Conservation (phyloP, 1,140 invertebrate genomes). For the Schlechtendalia chinensis region DNA sequence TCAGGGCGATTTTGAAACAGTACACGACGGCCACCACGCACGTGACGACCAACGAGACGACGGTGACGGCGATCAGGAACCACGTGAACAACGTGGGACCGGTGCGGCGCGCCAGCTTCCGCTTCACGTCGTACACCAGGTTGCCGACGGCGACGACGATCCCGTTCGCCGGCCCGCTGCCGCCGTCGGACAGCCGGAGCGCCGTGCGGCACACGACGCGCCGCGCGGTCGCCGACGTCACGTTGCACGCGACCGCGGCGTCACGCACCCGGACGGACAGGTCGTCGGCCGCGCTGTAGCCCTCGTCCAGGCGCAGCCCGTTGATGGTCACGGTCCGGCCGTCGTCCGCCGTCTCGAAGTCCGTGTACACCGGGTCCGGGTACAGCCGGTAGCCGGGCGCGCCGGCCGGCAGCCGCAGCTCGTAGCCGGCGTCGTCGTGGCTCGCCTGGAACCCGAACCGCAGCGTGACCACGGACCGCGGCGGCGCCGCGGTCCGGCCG, state of each 20-base stretch:
- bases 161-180: neutral
- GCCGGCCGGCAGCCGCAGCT: neutral
- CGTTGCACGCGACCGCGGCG: neutral
- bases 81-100: neutral
- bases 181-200: neutral
- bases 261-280: neutral
- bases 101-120: neutral
- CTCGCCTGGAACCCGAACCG: constrained; percentile 1
- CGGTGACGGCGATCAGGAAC: neutral
- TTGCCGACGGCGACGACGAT: constrained; percentile 11
- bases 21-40: constrained; percentile 3
- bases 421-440: neutral
- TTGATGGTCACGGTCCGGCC: neutral
- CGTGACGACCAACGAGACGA: constrained; percentile 7
- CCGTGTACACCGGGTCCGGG: neutral
- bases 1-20: constrained; percentile 7
- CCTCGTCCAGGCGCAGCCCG: neutral
- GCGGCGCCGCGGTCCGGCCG: neutral
- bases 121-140: constrained; percentile 5
- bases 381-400: neutral
- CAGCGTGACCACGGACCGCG: neutral
- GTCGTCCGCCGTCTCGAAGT: neutral
- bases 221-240: neutral
- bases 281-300: neutral
- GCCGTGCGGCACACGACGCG: neutral